Evolutionary conservation across 2,113 vertebrate genomes (phyloP).

Genomic region (Rattus norvegicus): GRCr8 NC_086033.1:82824001-82824500

Average conservation of each 20-base stretch:
- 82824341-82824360: neutral
- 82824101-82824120: constrained; percentile 30
- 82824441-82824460: too few relatives aligned
- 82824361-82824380: neutral
- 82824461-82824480: neutral
- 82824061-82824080: constrained; percentile 48
- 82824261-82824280: neutral
- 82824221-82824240: neutral
- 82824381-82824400: neutral
- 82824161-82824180: neutral
- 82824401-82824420: neutral
- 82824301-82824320: constrained; percentile 43
- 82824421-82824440: neutral
- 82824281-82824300: neutral
- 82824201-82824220: neutral
- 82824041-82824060: constrained; percentile 5
- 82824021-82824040: constrained; percentile 25
- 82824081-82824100: neutral
- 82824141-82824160: neutral
- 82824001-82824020: neutral
- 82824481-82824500: too few relatives aligned
- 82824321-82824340: neutral
- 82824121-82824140: neutral
- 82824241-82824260: neutral
- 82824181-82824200: neutral